Conservation (phyloP, 2,888 invertebrate genomes). For the Sinotaia quadrata region DNA sequence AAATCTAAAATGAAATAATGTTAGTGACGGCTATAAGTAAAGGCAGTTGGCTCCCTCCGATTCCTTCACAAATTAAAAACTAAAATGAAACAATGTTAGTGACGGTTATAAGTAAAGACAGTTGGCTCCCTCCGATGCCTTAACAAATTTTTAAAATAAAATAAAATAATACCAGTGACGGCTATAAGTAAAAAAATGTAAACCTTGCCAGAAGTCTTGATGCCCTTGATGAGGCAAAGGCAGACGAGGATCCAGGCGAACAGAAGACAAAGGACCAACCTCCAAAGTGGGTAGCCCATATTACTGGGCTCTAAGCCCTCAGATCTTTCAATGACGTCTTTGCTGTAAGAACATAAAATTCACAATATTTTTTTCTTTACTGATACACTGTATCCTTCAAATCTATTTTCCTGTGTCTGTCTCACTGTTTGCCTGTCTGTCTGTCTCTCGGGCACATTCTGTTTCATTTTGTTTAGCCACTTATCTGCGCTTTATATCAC, state of each 20-base stretch:
- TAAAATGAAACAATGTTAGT: no score
- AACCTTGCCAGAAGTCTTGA: constrained; percentile 62
- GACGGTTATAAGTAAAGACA: no score
- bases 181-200: no score
- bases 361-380: no score
- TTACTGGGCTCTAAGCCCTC: constrained; percentile 48
- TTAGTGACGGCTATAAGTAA: no score
- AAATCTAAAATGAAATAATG: no score
- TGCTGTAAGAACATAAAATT: constrained; percentile 37
- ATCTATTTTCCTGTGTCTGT: background rate
- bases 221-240: constrained; percentile 57
- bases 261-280: constrained; percentile 57
- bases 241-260: constrained; percentile 62
- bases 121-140: no score
- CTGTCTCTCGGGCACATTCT: background rate
- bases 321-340: constrained; percentile 52
- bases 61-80: no score
- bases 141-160: no score
- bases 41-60: no score
- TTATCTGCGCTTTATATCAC: background rate
- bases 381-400: no score
- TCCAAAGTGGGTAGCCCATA: constrained; percentile 59
- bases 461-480: background rate
- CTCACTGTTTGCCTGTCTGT: background rate
- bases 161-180: no score